Base-by-base conservation (phyloP, 1,140 invertebrate genomes). In the Laupala kohalensis region DNA sequence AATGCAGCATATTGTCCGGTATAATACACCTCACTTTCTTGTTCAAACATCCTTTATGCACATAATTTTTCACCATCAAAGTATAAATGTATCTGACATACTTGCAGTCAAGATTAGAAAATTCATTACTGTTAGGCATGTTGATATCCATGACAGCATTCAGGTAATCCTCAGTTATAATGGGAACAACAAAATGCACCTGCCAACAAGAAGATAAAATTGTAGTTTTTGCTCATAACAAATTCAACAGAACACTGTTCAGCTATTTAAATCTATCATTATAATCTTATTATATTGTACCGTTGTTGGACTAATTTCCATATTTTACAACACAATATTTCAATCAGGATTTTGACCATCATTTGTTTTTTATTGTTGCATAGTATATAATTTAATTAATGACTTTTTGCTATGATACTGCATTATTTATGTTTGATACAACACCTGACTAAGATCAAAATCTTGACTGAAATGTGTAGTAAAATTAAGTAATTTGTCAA, bases 31-130 rank as follows among this genome's bases (percentile, higher is more conserved):
- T 27, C 13, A 68, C 29, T 27, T 30, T 30, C 19, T 68, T 29
- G 29, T 68, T 68, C n/a, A 68, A 29, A 27, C 67, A 68, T 23
- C 67, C 67, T 19, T 68, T 68, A 23, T 29, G 27, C 28, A 68
- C 3, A 68, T 68, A 68, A 12, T 68, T n/a, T 29, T 26, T 68
- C 19, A 3, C 29, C 67, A 68, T 68, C 67, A 68, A 29, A 23
- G 12, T 68, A 23, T 29, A 68, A 4, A 68, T 68, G 23, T 19
- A 68, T 12, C 29, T 28, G 3, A 29, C 23, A 23, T 68, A 68
- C 23, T 68, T 68, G 3, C 26, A n/a, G 28, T 68, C 67, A 19
- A 30, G 27, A 27, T 29, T 28, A 27, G 15, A 5, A 29, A 19
- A 19, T 53, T 53, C 37, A 53, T 2, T 13, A 13, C 19, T 9